Percentiles rank a stretch among this genome's conserved stretches.
Conservation (phyloP, 2,888 invertebrate genomes). For the Polydesmus complanatus region DNA sequence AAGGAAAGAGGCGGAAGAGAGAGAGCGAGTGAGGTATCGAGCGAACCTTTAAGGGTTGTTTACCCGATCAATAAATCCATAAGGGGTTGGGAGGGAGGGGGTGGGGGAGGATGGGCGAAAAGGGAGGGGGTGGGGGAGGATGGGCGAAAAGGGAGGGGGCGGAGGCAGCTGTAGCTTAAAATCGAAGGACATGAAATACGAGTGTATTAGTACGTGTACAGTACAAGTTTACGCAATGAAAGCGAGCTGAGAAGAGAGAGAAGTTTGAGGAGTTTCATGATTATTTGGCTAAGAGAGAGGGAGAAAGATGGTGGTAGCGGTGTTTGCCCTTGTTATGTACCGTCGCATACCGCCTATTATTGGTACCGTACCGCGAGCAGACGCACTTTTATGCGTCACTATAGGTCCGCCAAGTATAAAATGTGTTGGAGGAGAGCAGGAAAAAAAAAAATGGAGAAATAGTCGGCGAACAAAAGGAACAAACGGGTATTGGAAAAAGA, state of each 20-base stretch:
- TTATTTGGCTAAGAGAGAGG: neutral
- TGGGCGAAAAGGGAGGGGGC: no score
- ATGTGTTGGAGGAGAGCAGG: no score
- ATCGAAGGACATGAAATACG: neutral
- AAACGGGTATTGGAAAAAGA: neutral
- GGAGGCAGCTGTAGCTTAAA: neutral
- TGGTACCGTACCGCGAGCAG: neutral
- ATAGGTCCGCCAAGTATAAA: neutral
- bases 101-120: no score
- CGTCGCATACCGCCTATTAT: neutral
- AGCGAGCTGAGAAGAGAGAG: neutral
- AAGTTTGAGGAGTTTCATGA: neutral
- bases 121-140: no score
- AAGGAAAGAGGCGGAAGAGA: neutral
- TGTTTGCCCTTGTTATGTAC: neutral
- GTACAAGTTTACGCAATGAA: neutral
- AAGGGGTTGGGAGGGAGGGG: no score
- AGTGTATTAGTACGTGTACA: neutral
- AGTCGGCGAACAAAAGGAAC: neutral
- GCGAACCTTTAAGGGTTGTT: neutral
- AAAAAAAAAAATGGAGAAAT: neutral
- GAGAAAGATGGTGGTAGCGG: neutral
- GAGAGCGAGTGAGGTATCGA: neutral
- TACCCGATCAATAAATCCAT: neutral
- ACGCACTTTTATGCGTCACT: neutral